phyloP scores from a whole-genome alignment of 2,888 invertebrate species.

The Loripinus fragilis region DNA sequence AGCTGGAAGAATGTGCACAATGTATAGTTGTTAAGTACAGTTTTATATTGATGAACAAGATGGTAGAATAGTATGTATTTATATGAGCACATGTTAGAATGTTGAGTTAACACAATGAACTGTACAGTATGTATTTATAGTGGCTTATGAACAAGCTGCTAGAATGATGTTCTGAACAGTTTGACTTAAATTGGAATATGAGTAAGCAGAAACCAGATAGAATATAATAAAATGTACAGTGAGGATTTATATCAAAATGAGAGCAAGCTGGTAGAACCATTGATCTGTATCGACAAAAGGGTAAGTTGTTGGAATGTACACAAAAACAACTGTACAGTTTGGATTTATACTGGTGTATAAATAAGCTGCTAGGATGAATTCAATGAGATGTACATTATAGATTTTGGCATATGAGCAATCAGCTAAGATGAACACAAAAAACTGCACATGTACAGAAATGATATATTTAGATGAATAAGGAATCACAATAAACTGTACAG shows the following conservation, averaged over 20 bases:
- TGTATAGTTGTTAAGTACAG: too few species aligned
- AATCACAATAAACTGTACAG: too few species aligned
- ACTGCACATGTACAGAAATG: too few species aligned
- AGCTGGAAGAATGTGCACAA: slow-evolving; percentile 90
- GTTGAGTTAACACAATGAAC: background rate
- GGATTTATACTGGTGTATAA: too few species aligned
- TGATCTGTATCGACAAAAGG: too few species aligned
- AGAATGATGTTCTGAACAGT: background rate
- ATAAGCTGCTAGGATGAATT: background rate
- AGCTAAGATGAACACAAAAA: too few species aligned
- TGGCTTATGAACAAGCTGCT: background rate
- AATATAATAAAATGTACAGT: background rate
- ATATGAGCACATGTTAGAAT: slow-evolving; percentile 85
- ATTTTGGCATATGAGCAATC: too few species aligned
- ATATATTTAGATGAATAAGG: too few species aligned
- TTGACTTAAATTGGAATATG: background rate
- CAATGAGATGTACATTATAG: background rate
- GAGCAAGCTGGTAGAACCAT: slow-evolving; percentile 97
- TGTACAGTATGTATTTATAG: background rate
- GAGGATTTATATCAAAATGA: slow-evolving; percentile 80
- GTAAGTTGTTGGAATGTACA: too few species aligned
- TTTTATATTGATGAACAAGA: too few species aligned
- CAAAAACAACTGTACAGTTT: too few species aligned
- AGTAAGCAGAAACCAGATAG: background rate
- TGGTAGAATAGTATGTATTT: too few species aligned